Evolutionary conservation across 1,140 invertebrate genomes (phyloP), one percentile per base, ranked within the genome.

Genomic region (Pinna nobilis): DNA sequence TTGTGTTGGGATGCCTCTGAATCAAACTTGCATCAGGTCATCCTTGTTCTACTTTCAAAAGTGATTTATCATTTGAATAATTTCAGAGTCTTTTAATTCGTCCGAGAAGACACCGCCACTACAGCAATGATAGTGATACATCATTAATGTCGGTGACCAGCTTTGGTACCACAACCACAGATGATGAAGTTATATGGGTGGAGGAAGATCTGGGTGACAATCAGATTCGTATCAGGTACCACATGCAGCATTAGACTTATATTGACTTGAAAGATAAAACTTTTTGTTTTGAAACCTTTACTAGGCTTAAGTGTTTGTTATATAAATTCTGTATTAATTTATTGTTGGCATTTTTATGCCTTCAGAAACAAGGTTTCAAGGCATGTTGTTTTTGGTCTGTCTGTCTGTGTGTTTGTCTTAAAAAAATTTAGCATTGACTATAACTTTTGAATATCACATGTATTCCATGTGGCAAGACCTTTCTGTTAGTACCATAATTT

Each of bases 131-230:
- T 37, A 71, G 69, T 68, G 63, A 71, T 28, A 32, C 50, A 3
- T 76, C 74, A 7, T 35, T 76, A 3, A 23, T 71, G 13, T 63
- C 64, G 9, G 30, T 64, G 20, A 67, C 55, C 30, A 67, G 35
- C 20, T 20, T 7, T 18, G 11, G 55, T 4, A 70, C 33, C 23
- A 33, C 57, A n/a, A 50, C 64, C 13, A 55, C 64, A 57, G 65
- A 68, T 28, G 75, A 74, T 32, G 76, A 78, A 30, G 49, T 77
- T 39, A 61, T 77, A 1, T 79, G 80, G 78, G 69, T 84, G 1
- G 81, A 84, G 47, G 83, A 84, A 51, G 82, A 84, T 25, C 66
- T 82, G 35, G 83, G 83, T 6, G 76, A 82, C 41, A 83, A 83
- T 57, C 68, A 78, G 57, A 74, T 84, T 13, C 72, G 78, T 51